Base-by-base conservation (phyloP, 2,113 vertebrate species). In the Ptilonorhynchus violaceus region DNA sequence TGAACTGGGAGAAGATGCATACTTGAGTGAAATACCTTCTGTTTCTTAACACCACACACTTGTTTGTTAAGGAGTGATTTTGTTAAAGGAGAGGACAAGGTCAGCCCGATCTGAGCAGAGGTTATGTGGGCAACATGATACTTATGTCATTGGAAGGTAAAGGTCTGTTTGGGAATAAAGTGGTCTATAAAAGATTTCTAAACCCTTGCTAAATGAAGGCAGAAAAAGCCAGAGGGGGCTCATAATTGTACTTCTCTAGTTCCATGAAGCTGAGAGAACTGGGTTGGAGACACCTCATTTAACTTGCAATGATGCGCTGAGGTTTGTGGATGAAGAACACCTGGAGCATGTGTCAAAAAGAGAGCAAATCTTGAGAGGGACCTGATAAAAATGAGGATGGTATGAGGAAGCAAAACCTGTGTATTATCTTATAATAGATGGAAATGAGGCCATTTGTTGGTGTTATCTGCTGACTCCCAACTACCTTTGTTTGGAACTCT, bases 361-460 rank as follows among this genome's bases (percentile, higher is more conserved):
- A 68, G 11, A 80, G 84, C n/a, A 42, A 64, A 72, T 91, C 62
- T 67, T 92, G 72, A 82, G 73, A 89, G 66, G 69, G 56, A 49
- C 49, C 60, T 49, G 62, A 44, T 31, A 68, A 64, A 88, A 95
- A 88, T 56, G 49, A 86, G 88, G 83, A 64, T 39, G 24, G 49
- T 44, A 10, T 72, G 87, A 76, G 49, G 62, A 85, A 82, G 77
- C 47, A 68, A 55, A 84, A 19, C 63, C 46, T 73, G 10, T 68
- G 64, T 82, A 64, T 96, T 95, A 81, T 86, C 56, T 92, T 89
- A 42, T 24, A 96, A 78, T 60, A 78, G 66, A 72, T 82, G 77
- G 66, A 88, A 95, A 79, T 73, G 53, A 91, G 89, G 74, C 91
- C 19, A 11, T 92, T 96, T 95, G 66, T 89, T 95, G 74, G 87